Conservation (phyloP, 1,140 invertebrate species). For the Bombus confusus region DNA sequence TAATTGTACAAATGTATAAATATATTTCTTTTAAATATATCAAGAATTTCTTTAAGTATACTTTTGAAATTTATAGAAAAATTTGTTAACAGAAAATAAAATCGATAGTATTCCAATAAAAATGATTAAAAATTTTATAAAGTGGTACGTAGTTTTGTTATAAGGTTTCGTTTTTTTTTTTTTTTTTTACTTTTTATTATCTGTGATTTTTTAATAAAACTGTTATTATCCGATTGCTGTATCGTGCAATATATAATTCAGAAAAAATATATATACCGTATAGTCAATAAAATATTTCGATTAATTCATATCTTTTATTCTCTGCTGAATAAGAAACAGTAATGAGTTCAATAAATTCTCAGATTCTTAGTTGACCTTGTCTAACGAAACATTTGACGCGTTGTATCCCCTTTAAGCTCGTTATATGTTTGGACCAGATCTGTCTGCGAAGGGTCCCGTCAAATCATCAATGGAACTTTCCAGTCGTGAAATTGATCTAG, state of each 20-base stretch:
- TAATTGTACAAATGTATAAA: too few species aligned
- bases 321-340: background rate
- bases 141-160: background rate
- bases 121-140: background rate
- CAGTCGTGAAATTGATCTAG: background rate
- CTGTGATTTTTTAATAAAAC: background rate
- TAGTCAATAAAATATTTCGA: background rate
- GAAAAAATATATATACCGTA: background rate
- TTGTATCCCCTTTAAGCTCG: slow-evolving; percentile 15
- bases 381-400: background rate
- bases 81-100: too few species aligned
- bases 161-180: background rate
- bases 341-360: background rate
- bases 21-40: background rate
- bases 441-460: background rate
- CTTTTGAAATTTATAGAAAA: background rate
- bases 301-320: background rate
- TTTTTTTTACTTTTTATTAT: background rate
- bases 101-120: background rate
- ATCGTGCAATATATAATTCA: background rate
- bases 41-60: background rate
- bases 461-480: slow-evolving; percentile 18
- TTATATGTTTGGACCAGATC: slow-evolving; percentile 2
- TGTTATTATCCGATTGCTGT: background rate
- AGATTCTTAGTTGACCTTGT: background rate